A percentile compares a stretch with the other conserved stretches of the same genome.
These are phyloP conservation scores for Podarcis siculus DNA, from an alignment of 2,797 vertebrate species.

Conservation along the genomic window DNA sequence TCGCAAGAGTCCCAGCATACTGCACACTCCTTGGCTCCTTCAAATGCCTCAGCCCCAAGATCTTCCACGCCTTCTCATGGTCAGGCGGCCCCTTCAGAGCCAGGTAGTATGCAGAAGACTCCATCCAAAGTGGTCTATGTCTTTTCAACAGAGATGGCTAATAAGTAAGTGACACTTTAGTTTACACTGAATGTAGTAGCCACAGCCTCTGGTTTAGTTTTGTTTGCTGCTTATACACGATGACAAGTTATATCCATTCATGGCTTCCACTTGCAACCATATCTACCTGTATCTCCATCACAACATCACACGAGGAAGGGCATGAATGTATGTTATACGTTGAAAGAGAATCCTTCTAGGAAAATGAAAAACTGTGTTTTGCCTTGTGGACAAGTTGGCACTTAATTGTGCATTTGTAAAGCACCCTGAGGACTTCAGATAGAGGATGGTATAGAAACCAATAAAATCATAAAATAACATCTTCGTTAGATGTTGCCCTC, in stretches of 20 bases:
- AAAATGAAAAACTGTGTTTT: not conserved
- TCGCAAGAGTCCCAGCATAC: slow-evolving; percentile 89
- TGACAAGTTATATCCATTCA: not conserved
- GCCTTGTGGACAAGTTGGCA: not conserved
- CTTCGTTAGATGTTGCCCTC: not conserved
- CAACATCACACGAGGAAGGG: not conserved
- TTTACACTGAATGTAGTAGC: not conserved
- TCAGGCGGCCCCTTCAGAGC: slow-evolving; percentile 87
- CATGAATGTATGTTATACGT: not conserved
- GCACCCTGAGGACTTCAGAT: too few species aligned
- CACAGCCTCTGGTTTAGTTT: too few species aligned
- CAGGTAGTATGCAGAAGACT: slow-evolving; percentile 89
- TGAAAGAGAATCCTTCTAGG: not conserved
- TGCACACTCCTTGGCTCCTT: slow-evolving; percentile 89
- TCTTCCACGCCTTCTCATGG: slow-evolving; percentile 97
- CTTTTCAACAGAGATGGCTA: slow-evolving; percentile 99
- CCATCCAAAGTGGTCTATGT: slow-evolving; percentile 96
- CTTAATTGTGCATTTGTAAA: not conserved
- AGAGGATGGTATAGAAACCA: too few species aligned
- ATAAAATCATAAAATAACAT: not conserved
- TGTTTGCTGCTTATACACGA: not conserved
- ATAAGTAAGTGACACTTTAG: slow-evolving; percentile 88
- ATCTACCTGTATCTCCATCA: not conserved
- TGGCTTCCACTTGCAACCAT: not conserved
- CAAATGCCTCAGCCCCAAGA: slow-evolving; percentile 88